phyloP scores from a whole-genome alignment of 2,797 vertebrate species.

The Remorina albescens region DNA sequence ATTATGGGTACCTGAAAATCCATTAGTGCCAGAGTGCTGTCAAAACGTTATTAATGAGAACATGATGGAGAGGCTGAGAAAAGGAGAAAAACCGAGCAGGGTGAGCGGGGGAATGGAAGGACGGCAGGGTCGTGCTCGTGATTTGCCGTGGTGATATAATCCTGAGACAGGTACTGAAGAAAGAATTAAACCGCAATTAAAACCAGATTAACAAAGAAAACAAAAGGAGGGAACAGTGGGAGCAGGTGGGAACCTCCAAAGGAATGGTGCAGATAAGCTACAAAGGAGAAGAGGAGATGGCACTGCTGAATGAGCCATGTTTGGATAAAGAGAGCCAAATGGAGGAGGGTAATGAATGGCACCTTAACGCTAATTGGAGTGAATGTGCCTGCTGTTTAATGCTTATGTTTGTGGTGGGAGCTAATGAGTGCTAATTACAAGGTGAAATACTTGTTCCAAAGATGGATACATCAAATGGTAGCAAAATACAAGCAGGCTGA shows the following conservation, averaged over 20 bases:
- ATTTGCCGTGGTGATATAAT: constrained; percentile 43
- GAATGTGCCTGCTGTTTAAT: constrained; percentile 60
- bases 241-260: constrained; percentile 11
- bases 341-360: constrained; percentile 38
- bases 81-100: constrained; percentile 8
- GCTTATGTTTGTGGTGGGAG: constrained; percentile 52
- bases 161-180: neutral
- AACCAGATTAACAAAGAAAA: constrained; percentile 56
- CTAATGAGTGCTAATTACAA: constrained; percentile 63
- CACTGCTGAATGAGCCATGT: neutral
- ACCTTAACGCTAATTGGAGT: constrained; percentile 50
- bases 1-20: constrained; percentile 48
- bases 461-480: constrained; percentile 26
- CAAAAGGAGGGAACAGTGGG: neutral
- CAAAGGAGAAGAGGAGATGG: neutral
- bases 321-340: constrained; percentile 5
- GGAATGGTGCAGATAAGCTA: constrained; percentile 16
- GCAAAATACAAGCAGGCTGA: constrained; percentile 22
- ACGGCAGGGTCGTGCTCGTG: constrained; percentile 12
- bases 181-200: constrained; percentile 65
- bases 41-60: constrained; percentile 65
- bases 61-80: constrained; percentile 36
- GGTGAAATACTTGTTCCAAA: constrained; percentile 38
- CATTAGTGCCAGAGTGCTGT: constrained; percentile 57
- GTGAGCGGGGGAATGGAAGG: constrained; percentile 1